Evolutionary conservation across 1,140 invertebrate species (phyloP), one percentile per base, ranked within the genome.

Genomic region (Caligus rogercresseyi): DNA sequence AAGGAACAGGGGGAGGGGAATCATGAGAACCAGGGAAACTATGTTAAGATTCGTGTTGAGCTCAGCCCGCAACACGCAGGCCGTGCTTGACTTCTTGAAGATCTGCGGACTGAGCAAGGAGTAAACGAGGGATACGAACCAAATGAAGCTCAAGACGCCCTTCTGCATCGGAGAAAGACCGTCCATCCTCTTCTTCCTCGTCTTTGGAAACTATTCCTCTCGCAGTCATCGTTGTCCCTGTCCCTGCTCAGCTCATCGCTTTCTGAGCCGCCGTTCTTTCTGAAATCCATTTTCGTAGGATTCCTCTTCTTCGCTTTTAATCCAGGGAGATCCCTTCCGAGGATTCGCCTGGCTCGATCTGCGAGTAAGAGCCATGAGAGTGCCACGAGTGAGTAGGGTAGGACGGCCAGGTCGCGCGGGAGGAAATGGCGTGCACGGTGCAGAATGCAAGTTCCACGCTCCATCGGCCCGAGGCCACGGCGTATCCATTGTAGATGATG

Each of bases 391-490:
- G 55, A 19, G 23, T 57, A 57, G 16, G 55, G 55, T 16, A 57
- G 25, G n/a, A 57, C 55, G 55, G 55, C 55, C 55, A 57, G n/a
- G 55, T 57, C 20, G 55, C 55, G 16, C 55, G 21, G n/a, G 23
- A 57, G 23, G 55, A 23, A n/a, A 57, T 23, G n/a, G 55, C 25
- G 55, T 57, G 55, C 16, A 57, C 23, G 2, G 55, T 57, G 55
- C 55, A 57, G 21, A 57, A 57, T 20, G 55, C 55, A 20, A 57
- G 23, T n/a, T 57, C 23, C 20, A 57, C 55, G 20, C 25, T 24
- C 55, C 55, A 57, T 20, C 16, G 55, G 3, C 20, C 16, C 16
- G 16, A 16, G 3, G 55, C 55, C 55, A 57, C 55, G 16, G 55
- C 55, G 15, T 57, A 57, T 1, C 55, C 55, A 24, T 57, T 16